Percentiles rank a stretch among this genome's conserved stretches.
Evolutionary conservation across 2,113 vertebrate genomes (phyloP).

Genomic region (Apteryx mantelli): DNA sequence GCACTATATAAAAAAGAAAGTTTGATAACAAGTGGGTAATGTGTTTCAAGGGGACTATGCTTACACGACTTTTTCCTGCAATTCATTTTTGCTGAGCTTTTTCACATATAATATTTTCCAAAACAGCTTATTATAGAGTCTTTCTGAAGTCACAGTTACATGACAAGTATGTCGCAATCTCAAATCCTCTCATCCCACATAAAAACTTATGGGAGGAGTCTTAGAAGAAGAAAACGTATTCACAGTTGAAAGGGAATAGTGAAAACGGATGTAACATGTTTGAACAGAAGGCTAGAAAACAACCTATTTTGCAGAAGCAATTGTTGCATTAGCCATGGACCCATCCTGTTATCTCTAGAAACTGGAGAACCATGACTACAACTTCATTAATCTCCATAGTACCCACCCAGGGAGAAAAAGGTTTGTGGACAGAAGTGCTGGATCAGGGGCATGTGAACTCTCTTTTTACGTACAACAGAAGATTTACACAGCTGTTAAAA

Average conservation of each 20-base stretch:
- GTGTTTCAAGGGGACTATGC: neutral
- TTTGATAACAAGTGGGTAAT: neutral
- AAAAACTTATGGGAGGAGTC: neutral
- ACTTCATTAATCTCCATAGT: neutral
- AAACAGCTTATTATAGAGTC: neutral
- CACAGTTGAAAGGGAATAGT: neutral
- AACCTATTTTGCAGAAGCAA: neutral
- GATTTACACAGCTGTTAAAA: neutral
- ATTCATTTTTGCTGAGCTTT: neutral
- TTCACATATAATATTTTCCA: neutral
- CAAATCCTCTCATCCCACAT: neutral
- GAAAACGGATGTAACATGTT: neutral
- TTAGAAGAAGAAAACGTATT: neutral
- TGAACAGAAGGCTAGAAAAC: neutral
- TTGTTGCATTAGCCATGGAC: neutral
- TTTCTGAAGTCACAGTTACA: neutral
- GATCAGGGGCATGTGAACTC: neutral
- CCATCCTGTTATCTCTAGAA: neutral
- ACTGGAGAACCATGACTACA: neutral
- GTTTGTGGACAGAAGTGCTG: neutral
- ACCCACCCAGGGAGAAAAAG: neutral
- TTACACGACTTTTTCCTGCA: neutral
- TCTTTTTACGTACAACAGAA: neutral
- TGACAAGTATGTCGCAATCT: neutral
- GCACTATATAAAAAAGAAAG: neutral